Percentiles rank a stretch among this genome's conserved stretches.
Evolutionary conservation across 2,888 invertebrate genomes (phyloP).

Genomic region (Bombylius major): DNA sequence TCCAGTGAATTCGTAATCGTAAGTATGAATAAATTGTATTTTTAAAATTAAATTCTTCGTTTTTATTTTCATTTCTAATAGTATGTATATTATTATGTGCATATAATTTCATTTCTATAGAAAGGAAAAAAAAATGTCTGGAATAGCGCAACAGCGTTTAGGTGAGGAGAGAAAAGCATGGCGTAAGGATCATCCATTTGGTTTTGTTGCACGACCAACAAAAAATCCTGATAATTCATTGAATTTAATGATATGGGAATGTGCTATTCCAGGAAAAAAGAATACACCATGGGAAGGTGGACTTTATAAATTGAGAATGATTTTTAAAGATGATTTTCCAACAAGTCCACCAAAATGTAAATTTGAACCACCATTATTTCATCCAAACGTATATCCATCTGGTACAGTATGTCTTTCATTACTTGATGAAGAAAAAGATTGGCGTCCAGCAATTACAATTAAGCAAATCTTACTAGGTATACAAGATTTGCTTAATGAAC

Average conservation of each 20-base stretch:
- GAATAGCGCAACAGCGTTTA: conserved; percentile 40
- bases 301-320: conserved; percentile 82
- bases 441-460: conserved; percentile 60
- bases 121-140: too few relatives aligned
- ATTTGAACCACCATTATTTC: conserved; percentile 92
- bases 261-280: conserved; percentile 93
- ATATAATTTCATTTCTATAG: too few relatives aligned
- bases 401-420: too few relatives aligned
- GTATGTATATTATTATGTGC: too few relatives aligned
- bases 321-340: conserved; percentile 95
- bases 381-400: conserved; percentile 79
- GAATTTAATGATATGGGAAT: conserved; percentile 96
- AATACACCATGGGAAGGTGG: conserved; percentile 92
- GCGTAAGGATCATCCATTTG: conserved; percentile 95
- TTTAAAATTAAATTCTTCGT: too few relatives aligned
- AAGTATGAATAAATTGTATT: too few relatives aligned
- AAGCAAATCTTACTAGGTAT: conserved; percentile 84
- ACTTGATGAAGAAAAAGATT: too few relatives aligned
- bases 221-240: conserved; percentile 86
- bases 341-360: conserved; percentile 95
- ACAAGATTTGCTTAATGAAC: too few relatives aligned
- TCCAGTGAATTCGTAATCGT: too few relatives aligned
- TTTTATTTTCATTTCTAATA: too few relatives aligned
- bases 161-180: conserved; percentile 94
- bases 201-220: conserved; percentile 83